Percentiles rank a stretch among this genome's conserved stretches.
Evolutionary conservation across 2,113 vertebrate genomes (phyloP).

Genomic region (Tichodroma muraria): DNA sequence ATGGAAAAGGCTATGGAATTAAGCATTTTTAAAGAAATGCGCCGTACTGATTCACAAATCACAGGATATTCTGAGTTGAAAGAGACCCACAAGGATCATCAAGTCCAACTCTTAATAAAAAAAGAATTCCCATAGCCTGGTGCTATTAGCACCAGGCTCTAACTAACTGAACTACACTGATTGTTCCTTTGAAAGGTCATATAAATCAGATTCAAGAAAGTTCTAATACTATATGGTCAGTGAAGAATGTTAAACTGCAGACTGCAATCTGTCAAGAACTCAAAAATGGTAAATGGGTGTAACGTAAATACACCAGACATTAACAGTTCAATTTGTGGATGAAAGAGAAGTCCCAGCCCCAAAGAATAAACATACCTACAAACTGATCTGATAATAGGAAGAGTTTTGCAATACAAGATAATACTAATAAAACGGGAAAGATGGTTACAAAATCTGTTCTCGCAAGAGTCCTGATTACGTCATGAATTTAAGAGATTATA

Average conservation of each 20-base stretch:
- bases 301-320: neutral
- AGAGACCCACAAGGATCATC: neutral
- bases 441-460: neutral
- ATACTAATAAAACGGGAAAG: slow-evolving; percentile 33
- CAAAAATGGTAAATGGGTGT: neutral
- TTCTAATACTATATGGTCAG: neutral
- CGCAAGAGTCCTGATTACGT: neutral
- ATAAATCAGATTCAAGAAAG: neutral
- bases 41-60: neutral
- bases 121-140: too few relatives aligned
- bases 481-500: neutral
- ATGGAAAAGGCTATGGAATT: neutral
- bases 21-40: neutral
- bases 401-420: slow-evolving; percentile 12
- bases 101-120: neutral
- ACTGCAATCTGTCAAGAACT: neutral
- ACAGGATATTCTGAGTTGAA: neutral
- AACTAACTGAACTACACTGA: neutral
- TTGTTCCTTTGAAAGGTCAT: neutral
- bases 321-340: neutral
- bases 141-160: neutral
- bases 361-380: slow-evolving; percentile 41
- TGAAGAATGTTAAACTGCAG: neutral
- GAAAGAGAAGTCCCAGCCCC: neutral
- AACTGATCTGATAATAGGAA: slow-evolving; percentile 8